Evolutionary conservation across 1,140 invertebrate genomes (phyloP), one percentile per base, ranked within the genome.

Genomic region (Orius insidiosus): DNA sequence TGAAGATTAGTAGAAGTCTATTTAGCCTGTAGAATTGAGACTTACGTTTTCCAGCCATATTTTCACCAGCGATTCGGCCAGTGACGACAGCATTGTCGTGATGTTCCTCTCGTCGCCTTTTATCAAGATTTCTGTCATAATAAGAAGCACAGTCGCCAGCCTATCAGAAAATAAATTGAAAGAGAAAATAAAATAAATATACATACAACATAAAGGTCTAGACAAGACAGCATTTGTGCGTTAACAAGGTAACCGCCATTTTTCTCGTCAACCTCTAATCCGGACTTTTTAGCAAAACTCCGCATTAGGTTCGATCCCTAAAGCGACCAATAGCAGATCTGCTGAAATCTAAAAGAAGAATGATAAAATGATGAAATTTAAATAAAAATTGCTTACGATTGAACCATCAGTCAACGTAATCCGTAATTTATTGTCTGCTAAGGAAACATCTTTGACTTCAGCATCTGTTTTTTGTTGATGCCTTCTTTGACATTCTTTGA

Each of bases 41-140:
- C 65, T 87, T 83, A 39, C 68, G 71, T 47, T 75, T 76, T 46
- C 84, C 87, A 16, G 83, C 82, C 92, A 96, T 97, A 68, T 98
- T 97, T 66, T 93, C 84, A 19, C 92, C 93, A 46, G 92, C 92
- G 54, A 93, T 66, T 55, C 85, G 68, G 5, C 92, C 92, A 24
- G 85, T 89, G 32, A 87, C 78, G 39, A 95, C 83, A 11, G 93
- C 92, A 68, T 96, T 86, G 67, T 95, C 90, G 61, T 95, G 88
- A 69, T 94, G 90, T 64, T 92, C 86, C 1, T 92, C 78, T 54
- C 89, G 69, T 51, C 75, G 59, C 36, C 78, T 65, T 38, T 90
- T 72, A 15, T 90, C 87, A 36, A 92, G 63, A 60, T 75, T 69
- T 3, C 76, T 70, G 68, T 95, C 89, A 62, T 88, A 88, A 60